phyloP scores from a whole-genome alignment of 2,797 vertebrate genomes.

The Serranus cabrilla region DNA sequence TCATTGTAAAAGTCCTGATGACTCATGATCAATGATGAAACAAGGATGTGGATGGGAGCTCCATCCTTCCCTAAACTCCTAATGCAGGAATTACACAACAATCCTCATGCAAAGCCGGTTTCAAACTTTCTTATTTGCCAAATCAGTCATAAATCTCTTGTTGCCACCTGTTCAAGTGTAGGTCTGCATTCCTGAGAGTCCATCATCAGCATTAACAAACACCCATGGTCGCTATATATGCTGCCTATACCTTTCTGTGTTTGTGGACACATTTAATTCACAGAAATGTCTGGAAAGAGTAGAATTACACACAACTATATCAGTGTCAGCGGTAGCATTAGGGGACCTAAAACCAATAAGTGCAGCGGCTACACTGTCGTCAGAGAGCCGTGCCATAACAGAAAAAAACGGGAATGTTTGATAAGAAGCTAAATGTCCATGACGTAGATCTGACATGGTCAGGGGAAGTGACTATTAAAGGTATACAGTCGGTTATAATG shows the following conservation, averaged over 20 bases:
- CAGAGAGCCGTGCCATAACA: background rate
- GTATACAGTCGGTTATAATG: no score
- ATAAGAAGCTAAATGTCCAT: background rate
- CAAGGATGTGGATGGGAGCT: background rate
- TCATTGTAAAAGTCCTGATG: background rate
- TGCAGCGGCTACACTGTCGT: background rate
- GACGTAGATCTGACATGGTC: background rate
- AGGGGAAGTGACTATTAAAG: no score
- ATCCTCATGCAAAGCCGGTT: background rate
- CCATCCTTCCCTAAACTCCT: background rate
- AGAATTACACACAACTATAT: background rate
- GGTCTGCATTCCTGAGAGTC: background rate
- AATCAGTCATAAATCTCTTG: background rate
- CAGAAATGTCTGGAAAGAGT: background rate
- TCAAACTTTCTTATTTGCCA: background rate
- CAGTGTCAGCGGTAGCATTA: background rate
- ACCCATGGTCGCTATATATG: no score
- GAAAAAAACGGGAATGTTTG: background rate
- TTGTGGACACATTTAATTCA: background rate
- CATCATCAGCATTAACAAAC: background rate
- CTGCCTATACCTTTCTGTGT: background rate
- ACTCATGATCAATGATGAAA: slow-evolving; percentile 1
- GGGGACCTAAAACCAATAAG: background rate
- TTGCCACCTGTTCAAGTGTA: background rate
- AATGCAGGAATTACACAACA: background rate